Percentiles rank a stretch among this genome's conserved stretches.
These are phyloP conservation scores for Drosophila atroscutellata DNA, from an alignment of 2,888 invertebrate genomes.

Conservation along the genomic window DNA sequence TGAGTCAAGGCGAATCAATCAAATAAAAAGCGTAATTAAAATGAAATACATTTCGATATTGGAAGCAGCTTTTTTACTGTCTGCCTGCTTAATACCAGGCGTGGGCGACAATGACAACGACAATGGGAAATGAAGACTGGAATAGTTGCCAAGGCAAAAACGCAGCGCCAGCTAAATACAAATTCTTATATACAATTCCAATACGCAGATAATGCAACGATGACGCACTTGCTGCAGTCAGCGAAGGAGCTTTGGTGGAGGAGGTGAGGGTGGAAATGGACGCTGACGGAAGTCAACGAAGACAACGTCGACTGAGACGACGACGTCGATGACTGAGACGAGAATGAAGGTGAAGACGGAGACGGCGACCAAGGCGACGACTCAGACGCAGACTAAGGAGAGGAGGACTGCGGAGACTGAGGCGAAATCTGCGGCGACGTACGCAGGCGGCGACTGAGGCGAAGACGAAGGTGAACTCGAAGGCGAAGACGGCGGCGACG, in stretches of 20 bases:
- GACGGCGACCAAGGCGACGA: slow-evolving; percentile 18
- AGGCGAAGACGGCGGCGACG: slow-evolving; percentile 41
- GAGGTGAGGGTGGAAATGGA: slow-evolving; percentile 4
- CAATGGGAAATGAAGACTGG: slow-evolving; percentile 27
- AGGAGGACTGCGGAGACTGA: slow-evolving; percentile 1
- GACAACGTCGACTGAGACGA: slow-evolving; percentile 33
- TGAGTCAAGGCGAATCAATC: slow-evolving; percentile 47
- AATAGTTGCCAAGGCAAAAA: slow-evolving; percentile 48
- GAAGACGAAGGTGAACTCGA: slow-evolving; percentile 26
- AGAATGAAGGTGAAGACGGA: slow-evolving; percentile 1
- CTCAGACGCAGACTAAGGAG: slow-evolving; percentile 14
- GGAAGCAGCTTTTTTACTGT: slow-evolving; percentile 17
- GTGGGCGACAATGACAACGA: slow-evolving; percentile 37
- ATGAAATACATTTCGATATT: slow-evolving; percentile 44
- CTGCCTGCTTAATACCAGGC: slow-evolving; percentile 25
- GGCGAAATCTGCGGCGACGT: slow-evolving; percentile 8
- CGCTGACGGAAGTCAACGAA: slow-evolving; percentile 73
- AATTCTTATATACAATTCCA: slow-evolving; percentile 26
- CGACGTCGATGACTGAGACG: slow-evolving; percentile 36
- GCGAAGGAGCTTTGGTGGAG: neutral
- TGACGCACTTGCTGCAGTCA: slow-evolving; percentile 34
- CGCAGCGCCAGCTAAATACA: slow-evolving; percentile 49
- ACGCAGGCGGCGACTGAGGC: neutral
- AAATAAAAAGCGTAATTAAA: slow-evolving; percentile 37
- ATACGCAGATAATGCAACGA: slow-evolving; percentile 19